A percentile compares a stretch with the other conserved stretches of the same genome.
phyloP scores from a whole-genome alignment of 2,888 invertebrate species.

The Mythimna loreyi region DNA sequence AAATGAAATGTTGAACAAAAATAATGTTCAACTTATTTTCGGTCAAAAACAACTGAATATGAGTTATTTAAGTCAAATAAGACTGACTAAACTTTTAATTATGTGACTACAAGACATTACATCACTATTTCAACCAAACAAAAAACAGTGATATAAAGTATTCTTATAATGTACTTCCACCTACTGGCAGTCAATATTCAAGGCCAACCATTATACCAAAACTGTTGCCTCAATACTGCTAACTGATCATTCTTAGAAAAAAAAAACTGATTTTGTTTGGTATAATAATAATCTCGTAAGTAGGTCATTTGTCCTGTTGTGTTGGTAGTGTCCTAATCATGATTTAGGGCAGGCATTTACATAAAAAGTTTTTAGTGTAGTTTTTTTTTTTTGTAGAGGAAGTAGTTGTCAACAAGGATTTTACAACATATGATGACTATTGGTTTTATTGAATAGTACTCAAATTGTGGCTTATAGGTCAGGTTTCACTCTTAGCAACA shows the following conservation, averaged over 20 bases:
- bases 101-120: constrained; percentile 45
- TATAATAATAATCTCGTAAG: constrained; percentile 11
- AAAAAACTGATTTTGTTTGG: background rate
- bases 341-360: constrained; percentile 10
- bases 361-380: background rate
- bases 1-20: constrained; percentile 10
- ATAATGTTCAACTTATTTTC: background rate
- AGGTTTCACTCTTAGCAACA: background rate
- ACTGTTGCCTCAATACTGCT: constrained; percentile 34
- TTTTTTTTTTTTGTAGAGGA: constrained; percentile 1
- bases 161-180: constrained; percentile 33
- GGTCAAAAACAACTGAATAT: background rate
- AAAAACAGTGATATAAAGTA: constrained; percentile 55
- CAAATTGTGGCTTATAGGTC: background rate
- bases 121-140: constrained; percentile 43
- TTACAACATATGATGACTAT: constrained; percentile 11
- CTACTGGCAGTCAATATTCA: constrained; percentile 45
- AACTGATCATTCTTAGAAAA: constrained; percentile 12
- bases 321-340: constrained; percentile 16
- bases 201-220: constrained; percentile 49
- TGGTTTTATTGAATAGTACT: background rate
- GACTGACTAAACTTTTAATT: background rate
- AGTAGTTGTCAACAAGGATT: constrained; percentile 3
- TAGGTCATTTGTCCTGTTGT: constrained; percentile 32
- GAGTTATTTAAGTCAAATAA: constrained; percentile 10